Conservation (phyloP, 2,113 vertebrate species). For the Marmota monax region DNA sequence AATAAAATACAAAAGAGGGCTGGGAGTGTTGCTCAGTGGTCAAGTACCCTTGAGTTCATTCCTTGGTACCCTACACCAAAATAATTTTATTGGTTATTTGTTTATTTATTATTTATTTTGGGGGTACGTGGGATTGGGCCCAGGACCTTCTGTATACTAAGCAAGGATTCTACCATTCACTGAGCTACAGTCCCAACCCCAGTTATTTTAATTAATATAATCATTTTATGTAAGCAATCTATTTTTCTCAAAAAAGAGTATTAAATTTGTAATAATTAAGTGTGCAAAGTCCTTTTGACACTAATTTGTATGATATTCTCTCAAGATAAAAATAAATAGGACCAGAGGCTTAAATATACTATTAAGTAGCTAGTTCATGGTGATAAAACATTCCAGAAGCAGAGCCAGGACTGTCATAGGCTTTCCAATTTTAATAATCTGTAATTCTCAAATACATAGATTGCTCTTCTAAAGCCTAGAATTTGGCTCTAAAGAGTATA, state of each 20-base stretch:
- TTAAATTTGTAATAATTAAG: background rate
- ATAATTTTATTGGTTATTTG: too few relatives aligned
- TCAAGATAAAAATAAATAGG: background rate
- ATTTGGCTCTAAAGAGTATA: background rate
- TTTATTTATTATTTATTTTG: background rate
- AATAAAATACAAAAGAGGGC: too few relatives aligned
- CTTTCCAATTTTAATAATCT: background rate
- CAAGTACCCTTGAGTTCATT: too few relatives aligned
- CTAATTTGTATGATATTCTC: background rate
- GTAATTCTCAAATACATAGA: background rate
- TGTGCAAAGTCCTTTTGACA: background rate
- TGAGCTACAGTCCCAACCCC: too few relatives aligned
- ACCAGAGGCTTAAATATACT: background rate
- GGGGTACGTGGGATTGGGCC: background rate
- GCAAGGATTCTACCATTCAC: background rate
- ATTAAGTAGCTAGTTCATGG: too few relatives aligned
- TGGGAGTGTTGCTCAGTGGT: too few relatives aligned
- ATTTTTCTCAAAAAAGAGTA: background rate
- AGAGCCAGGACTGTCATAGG: background rate
- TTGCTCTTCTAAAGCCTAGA: rapidly evolving
- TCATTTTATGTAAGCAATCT: background rate
- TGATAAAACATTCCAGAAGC: background rate
- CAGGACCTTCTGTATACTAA: background rate
- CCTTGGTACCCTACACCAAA: too few relatives aligned
- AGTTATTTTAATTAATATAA: background rate